A percentile compares a stretch with the other conserved stretches of the same genome.
These are phyloP conservation scores for rat (Rattus norvegicus) DNA, from an alignment of 2,113 vertebrate species.

Conservation along the genomic window GRCr8 NC_086037.1:58812501-58813000, in stretches of 20 bases:
- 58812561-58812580: constrained; percentile 87
- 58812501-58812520: constrained; percentile 82
- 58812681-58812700: constrained; percentile 84
- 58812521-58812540: constrained; percentile 83
- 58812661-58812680: constrained; percentile 86
- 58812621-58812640: constrained; percentile 87
- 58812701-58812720: constrained; percentile 81
- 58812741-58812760: constrained; percentile 81
- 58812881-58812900: constrained; percentile 81
- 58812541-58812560: constrained; percentile 84
- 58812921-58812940: constrained; percentile 82
- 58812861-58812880: constrained; percentile 82
- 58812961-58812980: constrained; percentile 58
- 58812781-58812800: constrained; percentile 77
- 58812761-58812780: constrained; percentile 79
- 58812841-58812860: constrained; percentile 78
- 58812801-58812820: constrained; percentile 73
- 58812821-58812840: constrained; percentile 79
- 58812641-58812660: constrained; percentile 86
- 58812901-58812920: constrained; percentile 76
- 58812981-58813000: constrained; percentile 74
- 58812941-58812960: constrained; percentile 79
- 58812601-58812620: constrained; percentile 90
- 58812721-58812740: constrained; percentile 79
- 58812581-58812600: constrained; percentile 93